Conservation (phyloP, 2,113 vertebrate species). For the Daubentonia madagascariensis region DNA sequence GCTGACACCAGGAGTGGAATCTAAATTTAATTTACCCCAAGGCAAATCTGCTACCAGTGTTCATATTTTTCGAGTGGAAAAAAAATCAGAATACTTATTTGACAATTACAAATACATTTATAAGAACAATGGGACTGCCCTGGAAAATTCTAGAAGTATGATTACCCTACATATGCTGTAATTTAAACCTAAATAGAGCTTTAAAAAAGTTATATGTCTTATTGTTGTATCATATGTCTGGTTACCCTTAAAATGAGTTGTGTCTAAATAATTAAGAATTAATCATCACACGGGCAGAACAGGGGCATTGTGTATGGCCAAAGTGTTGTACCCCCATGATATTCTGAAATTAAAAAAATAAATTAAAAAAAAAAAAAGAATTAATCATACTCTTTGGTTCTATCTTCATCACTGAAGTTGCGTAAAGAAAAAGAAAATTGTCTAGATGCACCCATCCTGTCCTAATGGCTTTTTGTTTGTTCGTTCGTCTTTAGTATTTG, state of each 20-base stretch:
- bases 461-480: not conserved
- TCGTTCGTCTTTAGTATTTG: not conserved
- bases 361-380: too few species aligned
- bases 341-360: too few species aligned
- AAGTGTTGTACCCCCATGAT: too few species aligned
- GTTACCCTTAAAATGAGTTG: not conserved
- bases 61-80: conserved; percentile 32
- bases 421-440: not conserved
- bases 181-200: not conserved
- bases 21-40: conserved; percentile 53
- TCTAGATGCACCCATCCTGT: not conserved
- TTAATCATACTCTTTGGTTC: not conserved
- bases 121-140: not conserved
- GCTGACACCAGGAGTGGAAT: not conserved
- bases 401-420: not conserved
- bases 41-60: conserved; percentile 38
- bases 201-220: not conserved
- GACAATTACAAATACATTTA: conserved; percentile 4
- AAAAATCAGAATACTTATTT: conserved; percentile 17
- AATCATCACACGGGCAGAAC: too few species aligned
- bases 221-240: not conserved
- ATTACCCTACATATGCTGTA: not conserved
- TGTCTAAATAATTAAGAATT: conserved; percentile 1
- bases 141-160: not conserved
- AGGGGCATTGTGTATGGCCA: too few species aligned